Base-by-base conservation (phyloP, 1,140 invertebrate species). In the Solen grandis region DNA sequence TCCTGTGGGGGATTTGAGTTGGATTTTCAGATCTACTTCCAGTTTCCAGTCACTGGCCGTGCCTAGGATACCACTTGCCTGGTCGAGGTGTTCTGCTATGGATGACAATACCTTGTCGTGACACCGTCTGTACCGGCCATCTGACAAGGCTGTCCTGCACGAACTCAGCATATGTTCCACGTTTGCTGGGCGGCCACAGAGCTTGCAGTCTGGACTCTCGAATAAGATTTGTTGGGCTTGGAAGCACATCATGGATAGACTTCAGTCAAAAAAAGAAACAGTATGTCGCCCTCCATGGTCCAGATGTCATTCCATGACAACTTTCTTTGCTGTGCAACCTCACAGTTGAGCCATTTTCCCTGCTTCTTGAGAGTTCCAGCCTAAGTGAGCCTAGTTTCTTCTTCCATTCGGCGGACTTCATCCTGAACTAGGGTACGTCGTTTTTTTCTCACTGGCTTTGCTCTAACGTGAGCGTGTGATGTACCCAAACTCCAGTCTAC, bases 101-200 rank as follows among this genome's bases (percentile, higher is more conserved):
- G n/a, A n/a, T n/a, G n/a, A n/a, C n/a, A n/a, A n/a, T n/a, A n/a
- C n/a, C n/a, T n/a, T n/a, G n/a, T n/a, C n/a, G n/a, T n/a, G n/a
- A n/a, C n/a, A n/a, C n/a, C n/a, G n/a, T n/a, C n/a, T n/a, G n/a
- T n/a, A n/a, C 38, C 59, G 36, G 19, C 33, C 35, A 46, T 75
- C 72, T n/a, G n/a, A 16, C 31, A 75, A 22, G 36, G 55, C 59
- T 14, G 36, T 31, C 25, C 19, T 68, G 38, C 55, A 70, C 4
- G 66, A 62, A 33, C 36, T 29, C 33, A 79, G 57, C 4, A 76
- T 27, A 52, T 76, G 76, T n/a, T 79, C 76, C 76, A 60, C 25
- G 38, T 16, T 79, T 79, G 0, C 65, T 59, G 55, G 65, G 36
- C 25, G 60, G 2, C 54, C 66, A 60, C 66, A 74, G 27, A 62